Base-by-base conservation (phyloP, 2,113 vertebrate species). In the Parus major region DNA sequence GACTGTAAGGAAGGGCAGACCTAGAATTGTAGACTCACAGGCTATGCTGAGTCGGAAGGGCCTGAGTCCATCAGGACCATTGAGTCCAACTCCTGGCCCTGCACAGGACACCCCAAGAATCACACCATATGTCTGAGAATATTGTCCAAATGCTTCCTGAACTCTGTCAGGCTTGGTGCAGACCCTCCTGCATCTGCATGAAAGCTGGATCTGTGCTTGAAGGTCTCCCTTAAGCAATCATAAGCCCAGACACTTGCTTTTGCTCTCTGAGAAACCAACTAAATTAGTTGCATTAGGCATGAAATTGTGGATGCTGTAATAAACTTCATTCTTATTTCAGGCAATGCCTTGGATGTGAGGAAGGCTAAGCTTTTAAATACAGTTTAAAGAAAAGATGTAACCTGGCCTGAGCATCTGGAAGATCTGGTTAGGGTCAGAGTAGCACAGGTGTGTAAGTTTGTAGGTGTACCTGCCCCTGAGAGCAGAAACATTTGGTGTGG, bases 321-420 rank as follows among this genome's bases (percentile, higher is more conserved):
- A 59, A 83, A 13, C 7, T 27, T 4, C 29, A 18, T 81, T 90
- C 63, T 90, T 83, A 66, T 52, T 93, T 82, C 81, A 63, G 52
- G 47, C 27, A 77, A 25, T 11, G 39, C 42, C 7, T 44, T 70
- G 22, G 52, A 29, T 53, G 35, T n/a, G 16, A 47, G 35, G 46
- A 80, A 80, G 35, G 23, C 36, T 29, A 55, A 12, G 5, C 15
- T 72, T 88, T 90, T 25, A 15, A 70, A 65, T 33, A 42, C 15
- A 35, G 22, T 82, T 86, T 35, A 55, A 12, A 86, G 46, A 77
- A 82, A 57, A 1, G 0, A 6, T 76, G 15, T 0, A 0, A 60
- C 31, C 12, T 73, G 41, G 5, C 19, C 33, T 82, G 39, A 73
- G 44, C 25, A 73, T n/a, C 50, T 44, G 35, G 35, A 50, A 80